A percentile compares a stretch with the other conserved stretches of the same genome.
phyloP scores from a whole-genome alignment of 2,888 invertebrate species.

The Xestia c-nigrum region DNA sequence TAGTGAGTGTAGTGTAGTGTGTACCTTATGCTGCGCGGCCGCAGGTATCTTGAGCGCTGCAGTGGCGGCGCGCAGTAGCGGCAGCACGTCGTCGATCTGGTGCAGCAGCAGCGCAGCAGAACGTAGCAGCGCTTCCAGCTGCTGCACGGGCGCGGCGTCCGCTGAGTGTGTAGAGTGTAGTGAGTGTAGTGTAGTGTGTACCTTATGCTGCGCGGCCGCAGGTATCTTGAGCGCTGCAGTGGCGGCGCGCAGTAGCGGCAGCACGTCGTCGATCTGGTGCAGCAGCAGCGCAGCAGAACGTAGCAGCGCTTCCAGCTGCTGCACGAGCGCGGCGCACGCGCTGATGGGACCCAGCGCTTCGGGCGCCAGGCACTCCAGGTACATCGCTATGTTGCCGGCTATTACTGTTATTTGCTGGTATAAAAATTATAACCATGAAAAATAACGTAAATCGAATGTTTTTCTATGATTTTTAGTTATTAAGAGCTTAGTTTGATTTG shows the following conservation, averaged over 20 bases:
- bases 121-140: no score
- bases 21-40: no score
- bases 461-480: not conserved
- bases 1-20: no score
- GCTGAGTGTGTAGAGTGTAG: no score
- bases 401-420: constrained; percentile 92
- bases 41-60: no score
- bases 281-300: constrained; percentile 94
- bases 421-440: not conserved
- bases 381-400: constrained; percentile 97
- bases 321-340: constrained; percentile 94
- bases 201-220: constrained; percentile 5
- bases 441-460: not conserved
- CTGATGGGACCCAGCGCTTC: constrained; percentile 93
- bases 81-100: no score
- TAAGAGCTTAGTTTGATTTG: not conserved
- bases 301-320: constrained; percentile 96
- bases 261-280: constrained; percentile 93
- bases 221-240: constrained; percentile 91
- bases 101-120: no score
- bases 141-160: no score
- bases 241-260: constrained; percentile 94
- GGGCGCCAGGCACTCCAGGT: constrained; percentile 97
- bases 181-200: not conserved
- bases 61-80: no score